These are phyloP conservation scores for Ochotona curzoniae DNA, from an alignment of 2,113 vertebrate species.

Conservation along the genomic window DNA sequence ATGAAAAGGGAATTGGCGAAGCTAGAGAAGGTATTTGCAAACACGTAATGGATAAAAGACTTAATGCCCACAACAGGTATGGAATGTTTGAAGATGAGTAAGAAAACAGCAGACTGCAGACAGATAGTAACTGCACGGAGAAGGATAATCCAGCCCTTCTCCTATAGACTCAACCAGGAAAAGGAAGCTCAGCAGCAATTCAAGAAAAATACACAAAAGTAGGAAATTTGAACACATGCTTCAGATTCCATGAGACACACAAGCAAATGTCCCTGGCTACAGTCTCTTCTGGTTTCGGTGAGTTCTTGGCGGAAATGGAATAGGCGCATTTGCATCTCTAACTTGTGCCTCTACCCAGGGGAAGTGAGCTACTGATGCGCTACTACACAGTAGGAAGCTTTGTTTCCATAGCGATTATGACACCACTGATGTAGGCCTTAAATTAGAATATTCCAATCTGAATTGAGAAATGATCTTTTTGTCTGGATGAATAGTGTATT, in stretches of 20 bases:
- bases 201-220: slow-evolving; percentile 7
- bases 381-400: slow-evolving; percentile 85
- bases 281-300: slow-evolving; percentile 68
- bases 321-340: slow-evolving; percentile 76
- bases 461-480: slow-evolving; percentile 88
- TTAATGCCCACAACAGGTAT: not conserved
- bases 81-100: not conserved
- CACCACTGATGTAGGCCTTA: slow-evolving; percentile 86
- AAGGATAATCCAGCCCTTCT: not conserved
- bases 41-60: not conserved
- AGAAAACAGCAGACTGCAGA: not conserved
- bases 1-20: not conserved
- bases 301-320: slow-evolving; percentile 65
- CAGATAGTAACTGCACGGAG: not conserved
- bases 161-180: not conserved
- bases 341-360: slow-evolving; percentile 77
- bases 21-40: not conserved
- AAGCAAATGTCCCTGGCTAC: slow-evolving; percentile 55
- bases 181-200: slow-evolving; percentile 21
- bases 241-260: slow-evolving; percentile 40
- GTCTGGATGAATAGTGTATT: slow-evolving; percentile 89
- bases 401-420: slow-evolving; percentile 86
- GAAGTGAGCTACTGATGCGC: slow-evolving; percentile 81
- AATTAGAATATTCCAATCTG: slow-evolving; percentile 88
- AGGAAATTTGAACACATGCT: slow-evolving; percentile 34